These are phyloP conservation scores for Sitobion miscanthi DNA, from an alignment of 1,140 invertebrate genomes.

Conservation along the genomic window DNA sequence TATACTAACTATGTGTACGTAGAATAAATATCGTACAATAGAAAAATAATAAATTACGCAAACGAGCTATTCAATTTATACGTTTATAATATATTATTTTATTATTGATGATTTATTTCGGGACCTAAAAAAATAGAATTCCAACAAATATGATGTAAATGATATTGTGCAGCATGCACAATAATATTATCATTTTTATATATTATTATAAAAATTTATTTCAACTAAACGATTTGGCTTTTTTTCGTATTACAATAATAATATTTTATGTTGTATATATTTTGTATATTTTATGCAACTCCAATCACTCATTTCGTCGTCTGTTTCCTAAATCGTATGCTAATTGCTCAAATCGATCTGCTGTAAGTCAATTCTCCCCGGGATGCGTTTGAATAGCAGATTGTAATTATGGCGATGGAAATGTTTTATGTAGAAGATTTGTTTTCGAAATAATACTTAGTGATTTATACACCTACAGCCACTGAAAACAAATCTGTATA, in stretches of 20 bases:
- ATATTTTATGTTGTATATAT: neutral
- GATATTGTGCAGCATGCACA: no score
- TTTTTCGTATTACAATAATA: neutral
- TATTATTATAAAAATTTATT: neutral
- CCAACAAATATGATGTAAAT: no score
- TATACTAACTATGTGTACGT: no score
- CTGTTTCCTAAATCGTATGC: neutral
- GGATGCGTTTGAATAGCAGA: neutral
- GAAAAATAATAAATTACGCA: neutral
- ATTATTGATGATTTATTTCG: neutral
- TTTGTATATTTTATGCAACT: neutral
- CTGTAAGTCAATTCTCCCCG: neutral
- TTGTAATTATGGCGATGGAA: neutral
- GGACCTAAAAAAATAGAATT: neutral
- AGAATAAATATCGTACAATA: no score
- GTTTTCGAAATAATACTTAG: slow-evolving; percentile 11
- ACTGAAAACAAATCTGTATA: neutral
- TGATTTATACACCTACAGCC: neutral
- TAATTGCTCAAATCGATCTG: slow-evolving; percentile 1
- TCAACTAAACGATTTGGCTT: neutral
- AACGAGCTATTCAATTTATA: neutral
- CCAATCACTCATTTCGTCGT: neutral
- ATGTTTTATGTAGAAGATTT: neutral
- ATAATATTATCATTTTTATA: neutral
- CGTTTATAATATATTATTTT: neutral